Base-by-base conservation (phyloP, 2,888 invertebrate genomes). In the Mythimna loreyi region DNA sequence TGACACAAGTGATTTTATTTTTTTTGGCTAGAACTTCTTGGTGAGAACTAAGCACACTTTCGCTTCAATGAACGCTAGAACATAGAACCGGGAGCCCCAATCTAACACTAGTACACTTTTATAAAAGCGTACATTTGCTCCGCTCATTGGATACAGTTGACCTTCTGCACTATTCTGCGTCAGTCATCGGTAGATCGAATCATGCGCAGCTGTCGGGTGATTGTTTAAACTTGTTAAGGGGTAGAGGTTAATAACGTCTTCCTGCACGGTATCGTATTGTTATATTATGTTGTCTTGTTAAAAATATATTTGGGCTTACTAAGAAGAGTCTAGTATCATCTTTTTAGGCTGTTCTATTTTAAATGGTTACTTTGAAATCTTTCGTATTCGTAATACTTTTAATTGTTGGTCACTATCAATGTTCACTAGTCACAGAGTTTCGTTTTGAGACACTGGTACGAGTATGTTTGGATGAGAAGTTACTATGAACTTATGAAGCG, bases 161-260 rank as follows among this genome's bases (percentile, higher is more conserved):
- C 2, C 50, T 69, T 52, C 43, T 43, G 58, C 3, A 1, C 11
- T 1, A 11, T 40, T 23, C n/a, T 56, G 21, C 25, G 5, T 23
- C 1, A 69, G 59, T 64, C 69, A 63, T 67, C 28, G n/a, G 28
- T 50, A 55, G 55, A 68, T 63, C 64, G 81, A 75, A 61, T 76
- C 76, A 61, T 72, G 73, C 73, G 76, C 81, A 81, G 79, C 73
- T 81, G 81, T 75, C 71, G 50, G 61, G 30, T 81, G 76, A 70
- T 76, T 74, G 69, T 61, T 75, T 74, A 60, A 81, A 76, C 63
- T 81, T 57, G 69, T 78, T 78, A 73, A 53, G 43, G 61, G 58
- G 67, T 70, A 64, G 60, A 74, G 79, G 81, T 79, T 67, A 81
- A 81, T 81, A 19, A 60, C 6, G 52, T 70, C 13, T 72, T 81